Evolutionary conservation across 1,140 invertebrate species (phyloP).

Genomic region (Pararge aegeria): DNA sequence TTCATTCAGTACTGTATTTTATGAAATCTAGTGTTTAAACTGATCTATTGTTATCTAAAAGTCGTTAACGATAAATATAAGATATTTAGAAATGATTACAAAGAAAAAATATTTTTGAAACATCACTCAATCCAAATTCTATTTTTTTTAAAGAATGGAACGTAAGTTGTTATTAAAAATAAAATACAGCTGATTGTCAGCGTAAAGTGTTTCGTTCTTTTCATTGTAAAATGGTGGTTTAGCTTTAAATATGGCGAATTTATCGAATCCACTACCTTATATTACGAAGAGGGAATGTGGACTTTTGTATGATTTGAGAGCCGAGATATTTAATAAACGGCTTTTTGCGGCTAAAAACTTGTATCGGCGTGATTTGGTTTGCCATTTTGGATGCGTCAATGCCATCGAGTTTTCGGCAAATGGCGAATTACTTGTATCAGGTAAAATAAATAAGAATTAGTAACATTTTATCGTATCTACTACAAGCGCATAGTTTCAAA

Average conservation of each 20-base stretch:
- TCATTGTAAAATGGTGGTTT: conserved; percentile 62
- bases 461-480: not conserved
- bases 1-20: too few relatives aligned
- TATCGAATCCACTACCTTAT: conserved; percentile 62
- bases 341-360: conserved; percentile 85
- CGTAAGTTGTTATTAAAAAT: conserved; percentile 64
- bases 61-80: too few relatives aligned
- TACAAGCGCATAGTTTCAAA: too few relatives aligned
- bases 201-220: conserved; percentile 25
- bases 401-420: conserved; percentile 96
- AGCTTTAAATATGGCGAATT: conserved; percentile 69
- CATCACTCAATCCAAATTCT: too few relatives aligned
- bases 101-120: too few relatives aligned
- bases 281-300: conserved; percentile 65
- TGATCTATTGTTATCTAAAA: too few relatives aligned
- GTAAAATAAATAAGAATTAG: conserved; percentile 76
- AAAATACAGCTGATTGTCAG: conserved; percentile 73
- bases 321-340: conserved; percentile 82
- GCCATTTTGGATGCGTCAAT: conserved; percentile 98
- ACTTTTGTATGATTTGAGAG: conserved; percentile 52
- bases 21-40: too few relatives aligned
- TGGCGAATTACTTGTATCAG: conserved; percentile 92
- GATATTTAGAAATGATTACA: too few relatives aligned
- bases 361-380: conserved; percentile 91
- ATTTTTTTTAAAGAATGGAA: conserved; percentile 45